Evolutionary conservation across 2,113 vertebrate genomes (phyloP).

Genomic region (Percopsis transmontana): DNA sequence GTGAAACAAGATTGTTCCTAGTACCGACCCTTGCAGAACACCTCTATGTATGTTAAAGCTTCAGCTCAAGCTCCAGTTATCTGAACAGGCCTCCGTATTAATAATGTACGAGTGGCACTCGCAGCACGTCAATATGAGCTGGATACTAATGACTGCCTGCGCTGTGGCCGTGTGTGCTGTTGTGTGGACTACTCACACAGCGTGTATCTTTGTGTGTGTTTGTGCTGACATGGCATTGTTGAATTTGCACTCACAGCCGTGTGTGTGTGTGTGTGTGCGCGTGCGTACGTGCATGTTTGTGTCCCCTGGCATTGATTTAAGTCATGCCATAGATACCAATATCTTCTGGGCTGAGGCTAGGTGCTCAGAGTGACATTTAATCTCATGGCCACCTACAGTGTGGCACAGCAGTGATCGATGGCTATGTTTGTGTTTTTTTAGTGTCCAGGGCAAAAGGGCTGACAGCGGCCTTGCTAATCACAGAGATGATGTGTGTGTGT

Average conservation of each 20-base stretch:
- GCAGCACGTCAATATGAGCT: conserved; percentile 40
- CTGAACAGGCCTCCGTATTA: conserved; percentile 55
- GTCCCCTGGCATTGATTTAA: conserved; percentile 13
- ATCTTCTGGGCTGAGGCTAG: conserved; percentile 14
- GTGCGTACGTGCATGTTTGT: conserved; percentile 2
- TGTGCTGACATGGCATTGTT: background rate
- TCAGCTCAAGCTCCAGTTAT: conserved; percentile 33
- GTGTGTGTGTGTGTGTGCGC: background rate
- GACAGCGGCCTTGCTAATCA: conserved; percentile 47
- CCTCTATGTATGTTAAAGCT: background rate
- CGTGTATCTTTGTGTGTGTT: background rate
- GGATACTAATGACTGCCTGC: conserved; percentile 36
- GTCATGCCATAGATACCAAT: conserved; percentile 10
- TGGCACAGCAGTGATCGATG: conserved; percentile 33
- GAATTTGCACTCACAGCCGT: background rate
- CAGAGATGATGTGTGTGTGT: conserved; percentile 1
- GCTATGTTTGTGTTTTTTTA: conserved; percentile 25
- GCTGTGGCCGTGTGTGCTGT: background rate
- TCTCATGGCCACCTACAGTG: conserved; percentile 29
- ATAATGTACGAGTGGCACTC: conserved; percentile 63
- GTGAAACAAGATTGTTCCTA: too few relatives aligned
- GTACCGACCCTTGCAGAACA: too few relatives aligned
- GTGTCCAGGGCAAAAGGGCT: conserved; percentile 18
- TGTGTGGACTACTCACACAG: too few relatives aligned
- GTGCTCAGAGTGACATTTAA: conserved; percentile 37